A percentile compares a stretch with the other conserved stretches of the same genome.
These are phyloP conservation scores for Euwallacea similis DNA, from an alignment of 1,140 invertebrate genomes.

Conservation along the genomic window DNA sequence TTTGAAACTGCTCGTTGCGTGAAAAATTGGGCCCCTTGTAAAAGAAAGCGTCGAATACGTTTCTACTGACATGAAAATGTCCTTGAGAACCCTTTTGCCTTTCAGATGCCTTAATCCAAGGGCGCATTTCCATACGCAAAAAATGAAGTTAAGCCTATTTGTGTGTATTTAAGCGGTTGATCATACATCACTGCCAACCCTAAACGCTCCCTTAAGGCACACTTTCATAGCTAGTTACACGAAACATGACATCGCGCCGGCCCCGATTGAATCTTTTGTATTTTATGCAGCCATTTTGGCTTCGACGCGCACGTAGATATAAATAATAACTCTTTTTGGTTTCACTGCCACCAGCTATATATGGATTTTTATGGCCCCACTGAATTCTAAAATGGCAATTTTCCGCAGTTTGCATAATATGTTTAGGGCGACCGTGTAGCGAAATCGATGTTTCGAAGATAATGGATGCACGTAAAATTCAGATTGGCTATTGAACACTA, in stretches of 20 bases:
- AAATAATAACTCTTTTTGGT: conserved; percentile 1
- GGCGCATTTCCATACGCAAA: too few species aligned
- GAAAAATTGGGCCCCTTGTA: conserved; percentile 15
- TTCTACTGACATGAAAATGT: conserved; percentile 12
- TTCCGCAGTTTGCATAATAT: conserved; percentile 5
- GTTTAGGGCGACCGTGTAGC: background rate
- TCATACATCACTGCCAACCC: too few species aligned
- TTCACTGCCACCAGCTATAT: background rate
- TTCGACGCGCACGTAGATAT: background rate
- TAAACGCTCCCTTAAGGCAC: too few species aligned
- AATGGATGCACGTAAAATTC: background rate
- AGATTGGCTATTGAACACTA: conserved; percentile 2
- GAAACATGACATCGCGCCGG: too few species aligned
- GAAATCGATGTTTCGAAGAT: conserved; percentile 1
- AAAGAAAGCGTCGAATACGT: conserved; percentile 18
- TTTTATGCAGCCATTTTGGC: background rate
- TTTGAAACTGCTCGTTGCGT: conserved; percentile 10
- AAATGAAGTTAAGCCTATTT: too few species aligned
- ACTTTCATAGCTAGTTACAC: too few species aligned
- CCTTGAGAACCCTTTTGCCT: conserved; percentile 21
- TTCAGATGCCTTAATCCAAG: background rate
- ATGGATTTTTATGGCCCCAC: background rate
- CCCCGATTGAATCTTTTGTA: too few species aligned
- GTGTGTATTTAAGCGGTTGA: too few species aligned
- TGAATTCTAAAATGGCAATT: conserved; percentile 3